Percentiles rank a stretch among this genome's conserved stretches.
Conservation (phyloP, 2,113 vertebrate species). For the Crypturellus undulatus region DNA sequence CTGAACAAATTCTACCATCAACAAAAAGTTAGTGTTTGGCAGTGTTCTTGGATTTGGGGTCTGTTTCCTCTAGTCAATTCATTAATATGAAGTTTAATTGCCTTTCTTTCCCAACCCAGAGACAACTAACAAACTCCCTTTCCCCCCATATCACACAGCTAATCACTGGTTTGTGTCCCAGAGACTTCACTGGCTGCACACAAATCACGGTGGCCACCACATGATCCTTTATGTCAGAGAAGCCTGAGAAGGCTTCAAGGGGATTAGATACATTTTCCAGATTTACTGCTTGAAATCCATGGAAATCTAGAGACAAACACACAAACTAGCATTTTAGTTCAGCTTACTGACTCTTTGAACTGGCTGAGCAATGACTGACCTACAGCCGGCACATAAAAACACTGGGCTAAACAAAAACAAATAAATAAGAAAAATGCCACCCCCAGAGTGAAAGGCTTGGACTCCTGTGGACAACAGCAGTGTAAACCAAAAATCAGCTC, state of each 20-base stretch:
- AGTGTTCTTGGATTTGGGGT: constrained; percentile 29
- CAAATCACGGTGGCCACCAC: constrained; percentile 8
- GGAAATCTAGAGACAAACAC: not conserved
- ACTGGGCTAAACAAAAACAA: constrained; percentile 19
- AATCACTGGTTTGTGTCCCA: not conserved
- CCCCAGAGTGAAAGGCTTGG: not conserved
- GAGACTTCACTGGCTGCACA: not conserved
- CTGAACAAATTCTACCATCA: constrained; percentile 29
- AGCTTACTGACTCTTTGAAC: not conserved
- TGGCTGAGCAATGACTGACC: constrained; percentile 35
- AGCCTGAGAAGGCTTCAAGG: not conserved
- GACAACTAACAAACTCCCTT: constrained; percentile 32
- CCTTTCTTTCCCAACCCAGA: constrained; percentile 21
- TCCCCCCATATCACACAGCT: not conserved
- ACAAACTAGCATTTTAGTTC: not conserved
- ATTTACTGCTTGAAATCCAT: constrained; percentile 36
- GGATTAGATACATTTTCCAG: constrained; percentile 49
- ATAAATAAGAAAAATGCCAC: constrained; percentile 41
- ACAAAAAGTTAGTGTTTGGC: constrained; percentile 50
- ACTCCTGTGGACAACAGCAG: not conserved
- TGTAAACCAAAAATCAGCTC: not conserved
- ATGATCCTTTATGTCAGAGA: not conserved
- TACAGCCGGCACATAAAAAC: constrained; percentile 8
- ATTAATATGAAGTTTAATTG: constrained; percentile 46
- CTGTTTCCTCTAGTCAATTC: constrained; percentile 34